phyloP scores from a whole-genome alignment of 2,113 vertebrate genomes.

The Taxidea taxus region DNA sequence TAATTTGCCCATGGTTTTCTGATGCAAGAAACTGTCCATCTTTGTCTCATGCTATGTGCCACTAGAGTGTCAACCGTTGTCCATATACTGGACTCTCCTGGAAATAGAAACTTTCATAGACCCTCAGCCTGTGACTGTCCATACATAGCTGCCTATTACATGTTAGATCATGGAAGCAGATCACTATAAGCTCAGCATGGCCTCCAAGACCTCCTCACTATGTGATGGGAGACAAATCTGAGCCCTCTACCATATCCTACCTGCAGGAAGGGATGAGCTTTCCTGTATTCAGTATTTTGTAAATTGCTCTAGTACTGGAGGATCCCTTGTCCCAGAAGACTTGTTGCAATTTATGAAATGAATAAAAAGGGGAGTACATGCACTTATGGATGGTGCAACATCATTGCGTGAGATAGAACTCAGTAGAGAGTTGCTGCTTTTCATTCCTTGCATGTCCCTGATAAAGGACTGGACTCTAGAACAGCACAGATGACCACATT shows the following conservation, averaged over 20 bases:
- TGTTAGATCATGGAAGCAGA: background rate
- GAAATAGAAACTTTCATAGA: background rate
- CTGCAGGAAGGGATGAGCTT: background rate
- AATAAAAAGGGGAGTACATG: background rate
- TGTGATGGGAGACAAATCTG: background rate
- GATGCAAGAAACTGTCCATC: background rate
- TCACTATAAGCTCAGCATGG: background rate
- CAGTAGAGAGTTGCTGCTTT: background rate
- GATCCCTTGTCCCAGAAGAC: background rate
- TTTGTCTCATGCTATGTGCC: background rate
- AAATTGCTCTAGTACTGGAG: background rate
- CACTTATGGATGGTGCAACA: background rate
- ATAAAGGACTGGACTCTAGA: background rate
- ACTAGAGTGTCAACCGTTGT: background rate
- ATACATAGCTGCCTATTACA: background rate
- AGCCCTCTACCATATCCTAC: background rate
- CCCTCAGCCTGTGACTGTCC: background rate
- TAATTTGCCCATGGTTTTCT: background rate
- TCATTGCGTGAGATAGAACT: background rate
- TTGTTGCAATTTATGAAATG: background rate
- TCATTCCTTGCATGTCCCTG: background rate
- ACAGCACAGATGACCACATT: background rate
- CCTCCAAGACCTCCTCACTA: background rate
- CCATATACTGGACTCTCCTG: background rate
- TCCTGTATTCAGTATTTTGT: background rate